phyloP scores from a whole-genome alignment of 2,113 vertebrate genomes.

The Passerina amoena region DNA sequence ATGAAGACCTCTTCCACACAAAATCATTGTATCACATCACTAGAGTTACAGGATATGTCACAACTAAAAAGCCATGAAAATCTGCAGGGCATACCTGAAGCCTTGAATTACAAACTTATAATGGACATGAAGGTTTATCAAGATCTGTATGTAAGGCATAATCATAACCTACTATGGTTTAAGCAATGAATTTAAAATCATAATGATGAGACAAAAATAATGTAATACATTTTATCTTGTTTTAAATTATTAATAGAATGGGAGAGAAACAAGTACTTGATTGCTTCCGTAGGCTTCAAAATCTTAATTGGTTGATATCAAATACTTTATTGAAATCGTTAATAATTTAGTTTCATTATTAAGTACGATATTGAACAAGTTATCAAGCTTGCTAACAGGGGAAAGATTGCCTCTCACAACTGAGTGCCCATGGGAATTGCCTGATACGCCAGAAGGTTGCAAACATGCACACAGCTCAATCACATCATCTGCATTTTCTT shows the following conservation, averaged over 20 bases:
- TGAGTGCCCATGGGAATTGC: neutral
- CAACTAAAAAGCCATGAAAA: neutral
- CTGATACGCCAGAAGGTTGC: neutral
- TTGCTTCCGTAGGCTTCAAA: neutral
- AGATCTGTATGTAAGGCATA: neutral
- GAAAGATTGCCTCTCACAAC: neutral
- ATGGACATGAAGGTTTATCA: neutral
- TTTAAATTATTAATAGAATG: neutral
- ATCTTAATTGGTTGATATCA: slow-evolving; percentile 2
- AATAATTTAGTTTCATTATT: slow-evolving; percentile 26
- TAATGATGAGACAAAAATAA: neutral
- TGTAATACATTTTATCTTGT: neutral
- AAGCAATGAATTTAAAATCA: neutral
- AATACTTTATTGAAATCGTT: neutral
- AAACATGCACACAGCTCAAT: neutral
- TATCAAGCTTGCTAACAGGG: slow-evolving; percentile 5
- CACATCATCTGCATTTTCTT: neutral
- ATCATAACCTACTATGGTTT: neutral
- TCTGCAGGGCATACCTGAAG: neutral
- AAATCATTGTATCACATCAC: neutral
- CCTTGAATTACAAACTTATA: neutral
- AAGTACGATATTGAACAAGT: neutral
- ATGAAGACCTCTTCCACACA: neutral
- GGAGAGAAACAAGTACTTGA: neutral
- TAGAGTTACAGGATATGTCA: neutral